Conservation (phyloP, 2,797 vertebrate species). For the Gobionotothen gibberifrons region DNA sequence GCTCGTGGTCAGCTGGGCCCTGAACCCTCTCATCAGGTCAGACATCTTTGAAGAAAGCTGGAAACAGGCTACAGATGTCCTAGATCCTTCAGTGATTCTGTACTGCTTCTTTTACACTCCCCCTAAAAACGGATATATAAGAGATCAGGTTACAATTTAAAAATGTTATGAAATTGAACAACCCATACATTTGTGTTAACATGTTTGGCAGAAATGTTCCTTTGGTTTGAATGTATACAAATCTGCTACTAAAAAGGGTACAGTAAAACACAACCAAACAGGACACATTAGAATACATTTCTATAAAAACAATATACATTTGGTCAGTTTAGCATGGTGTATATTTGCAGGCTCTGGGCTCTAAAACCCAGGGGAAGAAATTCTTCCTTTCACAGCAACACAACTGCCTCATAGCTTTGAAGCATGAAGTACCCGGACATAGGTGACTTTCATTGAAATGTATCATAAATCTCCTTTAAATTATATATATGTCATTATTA, state of each 20-base stretch:
- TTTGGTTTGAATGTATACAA: too few species aligned
- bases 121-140: conserved; percentile 13
- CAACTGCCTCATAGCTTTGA: background rate
- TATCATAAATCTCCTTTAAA: too few species aligned
- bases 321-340: too few species aligned
- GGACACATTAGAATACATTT: too few species aligned
- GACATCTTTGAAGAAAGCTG: conserved; percentile 54
- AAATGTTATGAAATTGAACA: too few species aligned
- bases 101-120: background rate
- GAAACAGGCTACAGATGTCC: background rate
- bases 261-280: too few species aligned
- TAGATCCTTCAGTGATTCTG: background rate
- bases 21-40: conserved; percentile 58
- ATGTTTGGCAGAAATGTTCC: too few species aligned
- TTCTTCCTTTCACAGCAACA: background rate
- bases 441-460: too few species aligned
- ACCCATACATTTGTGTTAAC: too few species aligned
- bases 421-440: background rate
- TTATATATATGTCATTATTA: too few species aligned
- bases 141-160: background rate
- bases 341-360: background rate
- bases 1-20: conserved; percentile 60
- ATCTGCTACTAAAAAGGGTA: too few species aligned
- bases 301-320: too few species aligned
- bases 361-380: background rate